Conservation (phyloP, 37 sponge, comb jelly and placozoan genomes). For the Haliclona indistincta region DNA sequence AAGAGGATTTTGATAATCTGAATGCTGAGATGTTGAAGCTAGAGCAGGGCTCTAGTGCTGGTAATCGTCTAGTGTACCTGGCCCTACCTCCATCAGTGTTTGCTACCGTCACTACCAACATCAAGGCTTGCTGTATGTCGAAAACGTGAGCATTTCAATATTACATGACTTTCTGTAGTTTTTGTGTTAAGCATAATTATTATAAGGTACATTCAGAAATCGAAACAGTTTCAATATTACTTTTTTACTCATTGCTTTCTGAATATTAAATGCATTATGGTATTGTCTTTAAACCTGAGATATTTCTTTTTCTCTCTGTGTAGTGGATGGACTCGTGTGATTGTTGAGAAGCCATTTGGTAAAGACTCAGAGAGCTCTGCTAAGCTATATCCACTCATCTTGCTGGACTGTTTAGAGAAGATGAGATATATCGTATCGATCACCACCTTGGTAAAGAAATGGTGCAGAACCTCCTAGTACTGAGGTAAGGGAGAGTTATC, state of each 20-base stretch:
- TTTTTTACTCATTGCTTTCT: too few relatives aligned
- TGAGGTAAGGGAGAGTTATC: too few relatives aligned
- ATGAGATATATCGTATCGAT: conserved; percentile 98
- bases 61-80: conserved; percentile 89
- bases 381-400: conserved; percentile 82
- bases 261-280: too few relatives aligned
- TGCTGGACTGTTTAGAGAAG: conserved; percentile 86
- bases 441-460: conserved; percentile 99
- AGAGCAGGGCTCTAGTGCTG: conserved; percentile 52
- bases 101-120: conserved; percentile 78
- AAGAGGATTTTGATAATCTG: conserved; percentile 75
- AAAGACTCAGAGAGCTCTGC: conserved; percentile 92
- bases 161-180: too few relatives aligned
- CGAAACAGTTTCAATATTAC: too few relatives aligned
- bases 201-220: neutral
- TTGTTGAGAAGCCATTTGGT: conserved; percentile 99
- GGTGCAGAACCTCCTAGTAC: conserved; percentile 97
- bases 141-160: conserved; percentile 42
- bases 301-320: conserved; percentile 16
- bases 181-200: too few relatives aligned
- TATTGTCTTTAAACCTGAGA: too few relatives aligned
- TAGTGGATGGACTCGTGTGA: conserved; percentile 92
- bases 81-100: conserved; percentile 99
- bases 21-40: conserved; percentile 67
- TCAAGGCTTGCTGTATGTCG: conserved; percentile 75